Conservation (phyloP, 2,888 invertebrate genomes). For the Drosophila ochracea region DNA sequence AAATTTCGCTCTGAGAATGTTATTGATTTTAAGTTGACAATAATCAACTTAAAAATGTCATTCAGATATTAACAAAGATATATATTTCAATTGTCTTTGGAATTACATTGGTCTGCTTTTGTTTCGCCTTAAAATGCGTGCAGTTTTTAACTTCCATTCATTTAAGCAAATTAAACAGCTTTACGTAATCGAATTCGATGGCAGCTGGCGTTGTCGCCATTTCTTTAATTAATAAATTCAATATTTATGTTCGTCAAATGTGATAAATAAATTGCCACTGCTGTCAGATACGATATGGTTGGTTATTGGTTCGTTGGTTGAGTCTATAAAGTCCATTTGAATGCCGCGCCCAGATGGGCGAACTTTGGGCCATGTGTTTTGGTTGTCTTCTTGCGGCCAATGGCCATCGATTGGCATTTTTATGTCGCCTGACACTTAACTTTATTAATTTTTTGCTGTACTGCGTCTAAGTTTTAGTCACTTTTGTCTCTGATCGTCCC, state of each 20-base stretch:
- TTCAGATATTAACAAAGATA: background rate
- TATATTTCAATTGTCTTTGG: background rate
- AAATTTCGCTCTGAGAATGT: too few species aligned
- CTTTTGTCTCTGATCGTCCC: conserved; percentile 27
- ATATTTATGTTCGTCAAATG: conserved; percentile 60
- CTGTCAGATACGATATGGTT: conserved; percentile 16
- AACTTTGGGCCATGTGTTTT: conserved; percentile 40
- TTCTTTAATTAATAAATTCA: conserved; percentile 61
- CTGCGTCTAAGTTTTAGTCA: conserved; percentile 57
- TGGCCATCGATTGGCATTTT: conserved; percentile 60
- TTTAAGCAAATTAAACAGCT: background rate
- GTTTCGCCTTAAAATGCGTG: background rate
- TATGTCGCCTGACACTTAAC: conserved; percentile 60
- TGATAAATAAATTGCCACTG: conserved; percentile 52
- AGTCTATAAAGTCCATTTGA: conserved; percentile 21
- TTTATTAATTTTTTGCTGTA: conserved; percentile 63
- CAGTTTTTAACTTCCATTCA: too few species aligned
- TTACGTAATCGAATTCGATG: conserved; percentile 4
- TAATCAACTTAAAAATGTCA: too few species aligned
- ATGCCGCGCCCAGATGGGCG: conserved; percentile 28
- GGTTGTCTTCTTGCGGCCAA: conserved; percentile 5
- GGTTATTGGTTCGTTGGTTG: conserved; percentile 6
- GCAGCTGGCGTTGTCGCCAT: conserved; percentile 35
- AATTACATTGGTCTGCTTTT: background rate
- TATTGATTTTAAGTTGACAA: too few species aligned